Conservation (phyloP, 1,140 invertebrate species). For the Armadillidium nasatum region DNA sequence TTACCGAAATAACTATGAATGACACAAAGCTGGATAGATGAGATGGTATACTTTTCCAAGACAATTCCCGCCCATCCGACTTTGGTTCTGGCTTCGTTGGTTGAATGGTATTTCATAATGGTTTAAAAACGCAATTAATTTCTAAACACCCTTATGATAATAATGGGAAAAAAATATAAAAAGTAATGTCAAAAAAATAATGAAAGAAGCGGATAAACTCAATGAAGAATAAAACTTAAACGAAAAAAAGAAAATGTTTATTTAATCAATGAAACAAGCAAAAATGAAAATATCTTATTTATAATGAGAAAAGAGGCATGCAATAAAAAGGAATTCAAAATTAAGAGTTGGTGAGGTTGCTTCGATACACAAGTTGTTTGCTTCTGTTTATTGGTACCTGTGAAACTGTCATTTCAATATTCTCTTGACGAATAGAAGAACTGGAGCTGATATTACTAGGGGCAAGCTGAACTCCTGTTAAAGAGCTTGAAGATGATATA, state of each 20-base stretch:
- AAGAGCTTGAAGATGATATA: conserved; percentile 20
- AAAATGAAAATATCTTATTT: background rate
- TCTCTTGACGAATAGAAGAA: conserved; percentile 26
- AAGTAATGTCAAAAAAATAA: too few relatives aligned
- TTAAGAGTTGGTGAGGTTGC: background rate
- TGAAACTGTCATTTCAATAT: conserved; percentile 34
- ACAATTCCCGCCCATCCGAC: too few relatives aligned
- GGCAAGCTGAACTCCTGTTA: conserved; percentile 13
- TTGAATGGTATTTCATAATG: too few relatives aligned
- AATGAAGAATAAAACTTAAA: background rate
- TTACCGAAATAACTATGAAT: too few relatives aligned
- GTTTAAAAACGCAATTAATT: too few relatives aligned
- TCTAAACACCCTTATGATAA: background rate
- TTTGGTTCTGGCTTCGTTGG: too few relatives aligned
- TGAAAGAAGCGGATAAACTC: background rate
- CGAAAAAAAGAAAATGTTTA: background rate
- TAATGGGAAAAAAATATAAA: background rate
- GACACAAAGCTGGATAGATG: too few relatives aligned
- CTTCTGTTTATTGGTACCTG: conserved; percentile 29
- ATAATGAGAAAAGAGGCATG: background rate
- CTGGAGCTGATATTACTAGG: conserved; percentile 20
- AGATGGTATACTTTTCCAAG: too few relatives aligned
- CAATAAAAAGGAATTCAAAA: background rate
- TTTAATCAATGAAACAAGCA: conserved; percentile 9
- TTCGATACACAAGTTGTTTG: conserved; percentile 6